Conservation (phyloP, 1,140 invertebrate species). For the Drosophila nannoptera region DNA sequence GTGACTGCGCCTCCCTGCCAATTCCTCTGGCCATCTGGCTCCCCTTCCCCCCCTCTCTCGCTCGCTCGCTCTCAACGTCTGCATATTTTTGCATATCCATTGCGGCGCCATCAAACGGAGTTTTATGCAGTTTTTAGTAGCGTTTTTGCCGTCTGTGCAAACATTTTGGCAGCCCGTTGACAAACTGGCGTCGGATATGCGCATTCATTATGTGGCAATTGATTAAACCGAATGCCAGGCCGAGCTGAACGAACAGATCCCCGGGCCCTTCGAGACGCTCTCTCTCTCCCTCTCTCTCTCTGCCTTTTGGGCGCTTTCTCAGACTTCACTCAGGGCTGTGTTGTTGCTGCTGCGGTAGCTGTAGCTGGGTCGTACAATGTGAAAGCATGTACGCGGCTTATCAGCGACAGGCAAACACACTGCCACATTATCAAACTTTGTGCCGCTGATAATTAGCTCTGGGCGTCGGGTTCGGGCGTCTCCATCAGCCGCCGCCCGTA, state of each 20-base stretch:
- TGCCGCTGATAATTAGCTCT: slow-evolving; percentile 10
- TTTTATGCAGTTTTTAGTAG: slow-evolving; percentile 17
- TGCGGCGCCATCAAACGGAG: slow-evolving; percentile 9
- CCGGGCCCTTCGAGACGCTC: neutral
- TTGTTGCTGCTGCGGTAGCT: neutral
- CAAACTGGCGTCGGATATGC: slow-evolving; percentile 41
- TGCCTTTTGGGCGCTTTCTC: slow-evolving; percentile 3
- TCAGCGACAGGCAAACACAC: slow-evolving; percentile 17
- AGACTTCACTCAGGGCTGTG: neutral
- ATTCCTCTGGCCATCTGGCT: neutral
- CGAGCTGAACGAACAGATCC: slow-evolving; percentile 3
- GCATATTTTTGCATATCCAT: slow-evolving; percentile 57
- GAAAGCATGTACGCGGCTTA: slow-evolving; percentile 9
- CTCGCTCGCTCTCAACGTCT: neutral
- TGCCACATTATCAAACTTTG: slow-evolving; percentile 39
- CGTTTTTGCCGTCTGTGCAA: neutral
- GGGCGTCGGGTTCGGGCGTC: neutral
- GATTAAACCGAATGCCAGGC: slow-evolving; percentile 36
- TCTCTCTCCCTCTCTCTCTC: no score
- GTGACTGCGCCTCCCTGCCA: slow-evolving; percentile 10
- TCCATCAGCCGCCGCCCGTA: neutral
- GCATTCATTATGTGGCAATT: slow-evolving; percentile 57
- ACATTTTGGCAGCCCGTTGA: slow-evolving; percentile 33
- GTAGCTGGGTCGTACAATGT: neutral
- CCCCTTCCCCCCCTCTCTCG: neutral